Percentiles rank a stretch among this genome's conserved stretches.
Conservation (phyloP, 2,797 vertebrate genomes). For the Lithobates sylvaticus region DNA sequence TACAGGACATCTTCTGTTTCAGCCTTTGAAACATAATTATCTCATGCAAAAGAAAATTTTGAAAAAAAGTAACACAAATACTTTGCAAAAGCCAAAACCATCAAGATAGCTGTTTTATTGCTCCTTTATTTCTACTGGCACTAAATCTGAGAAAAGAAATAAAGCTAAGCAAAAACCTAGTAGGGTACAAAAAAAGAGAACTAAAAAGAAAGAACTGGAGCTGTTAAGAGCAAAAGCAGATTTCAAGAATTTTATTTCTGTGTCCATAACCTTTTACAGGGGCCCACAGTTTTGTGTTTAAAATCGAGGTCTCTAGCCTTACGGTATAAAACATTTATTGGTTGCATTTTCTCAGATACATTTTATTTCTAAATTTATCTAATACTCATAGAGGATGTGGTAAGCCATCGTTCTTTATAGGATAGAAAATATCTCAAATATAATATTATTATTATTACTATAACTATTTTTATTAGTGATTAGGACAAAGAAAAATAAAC, state of each 20-base stretch:
- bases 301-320: background rate
- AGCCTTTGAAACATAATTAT: conserved; percentile 3
- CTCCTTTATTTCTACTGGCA: conserved; percentile 35
- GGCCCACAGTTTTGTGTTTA: conserved; percentile 15
- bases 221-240: conserved; percentile 23
- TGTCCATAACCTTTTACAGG: conserved; percentile 13
- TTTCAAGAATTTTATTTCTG: conserved; percentile 29
- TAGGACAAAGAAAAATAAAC: no score
- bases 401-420: no score
- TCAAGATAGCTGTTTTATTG: conserved; percentile 22
- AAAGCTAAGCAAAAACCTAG: background rate
- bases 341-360: background rate
- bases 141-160: conserved; percentile 15
- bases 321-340: background rate
- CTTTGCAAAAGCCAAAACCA: conserved; percentile 2
- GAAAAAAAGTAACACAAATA: background rate
- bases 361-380: background rate
- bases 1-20: conserved; percentile 15
- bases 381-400: background rate
- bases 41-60: background rate
- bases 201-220: background rate
- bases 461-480: no score
- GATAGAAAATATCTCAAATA: background rate
- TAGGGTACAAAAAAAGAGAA: background rate
- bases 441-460: background rate